Percentiles rank a stretch among this genome's conserved stretches.
phyloP scores from a whole-genome alignment of 2,113 vertebrate genomes.

The Danio rerio region GRCz12tu NC_133193.1:19374001-19374500 shows the following conservation, averaged over 20 bases:
- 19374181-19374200: conserved; percentile 27
- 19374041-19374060: conserved; percentile 50
- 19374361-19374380: conserved; percentile 10
- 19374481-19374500: conserved; percentile 68
- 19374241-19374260: conserved; percentile 10
- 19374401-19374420: conserved; percentile 61
- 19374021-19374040: conserved; percentile 62
- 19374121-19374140: background rate
- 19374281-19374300: conserved; percentile 28
- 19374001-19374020: conserved; percentile 59
- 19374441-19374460: conserved; percentile 60
- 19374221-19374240: conserved; percentile 31
- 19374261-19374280: conserved; percentile 20
- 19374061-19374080: conserved; percentile 37
- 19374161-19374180: conserved; percentile 8
- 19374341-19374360: conserved; percentile 11
- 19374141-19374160: background rate
- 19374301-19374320: conserved; percentile 19
- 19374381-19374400: conserved; percentile 38
- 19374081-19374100: conserved; percentile 35
- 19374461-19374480: conserved; percentile 65
- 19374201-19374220: conserved; percentile 31
- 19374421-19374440: conserved; percentile 73
- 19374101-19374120: conserved; percentile 38
- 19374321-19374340: conserved; percentile 25